Conservation (phyloP, 1,140 invertebrate genomes). For the Diuraphis noxia region DNA sequence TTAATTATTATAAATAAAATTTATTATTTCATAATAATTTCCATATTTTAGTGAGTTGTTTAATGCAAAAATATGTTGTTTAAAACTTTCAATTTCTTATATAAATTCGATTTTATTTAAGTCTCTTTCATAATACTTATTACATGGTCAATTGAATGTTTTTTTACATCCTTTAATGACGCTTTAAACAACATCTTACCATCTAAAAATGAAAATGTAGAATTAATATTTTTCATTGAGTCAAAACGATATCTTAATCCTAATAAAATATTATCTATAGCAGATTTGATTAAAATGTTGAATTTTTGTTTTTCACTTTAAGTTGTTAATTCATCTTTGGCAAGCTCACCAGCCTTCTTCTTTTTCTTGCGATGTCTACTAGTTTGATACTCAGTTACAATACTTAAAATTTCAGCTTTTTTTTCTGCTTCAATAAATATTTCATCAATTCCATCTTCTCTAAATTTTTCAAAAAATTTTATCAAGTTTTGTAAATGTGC, state of each 20-base stretch:
- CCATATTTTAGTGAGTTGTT: background rate
- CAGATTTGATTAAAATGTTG: background rate
- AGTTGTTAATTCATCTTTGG: no score
- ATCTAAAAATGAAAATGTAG: background rate
- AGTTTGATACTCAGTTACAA: background rate
- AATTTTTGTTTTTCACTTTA: no score
- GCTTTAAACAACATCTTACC: background rate
- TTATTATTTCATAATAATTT: background rate
- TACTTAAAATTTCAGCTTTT: background rate
- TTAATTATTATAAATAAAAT: background rate
- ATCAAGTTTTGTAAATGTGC: background rate
- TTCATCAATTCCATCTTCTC: background rate
- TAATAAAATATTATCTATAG: slow-evolving; percentile 11
- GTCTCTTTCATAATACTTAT: background rate
- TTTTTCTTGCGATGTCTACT: background rate
- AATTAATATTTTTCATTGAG: background rate
- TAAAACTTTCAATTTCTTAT: background rate
- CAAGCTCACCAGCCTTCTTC: background rate
- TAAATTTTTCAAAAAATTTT: no score
- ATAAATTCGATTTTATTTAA: slow-evolving; percentile 4
- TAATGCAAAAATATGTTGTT: background rate
- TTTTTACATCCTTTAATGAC: background rate
- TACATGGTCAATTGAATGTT: background rate
- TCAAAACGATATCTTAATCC: background rate
- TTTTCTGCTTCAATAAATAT: slow-evolving; percentile 1